A percentile compares a stretch with the other conserved stretches of the same genome.
These are phyloP conservation scores for Rhadina sibilatrix DNA, from an alignment of 2,113 vertebrate genomes.

Conservation along the genomic window DNA sequence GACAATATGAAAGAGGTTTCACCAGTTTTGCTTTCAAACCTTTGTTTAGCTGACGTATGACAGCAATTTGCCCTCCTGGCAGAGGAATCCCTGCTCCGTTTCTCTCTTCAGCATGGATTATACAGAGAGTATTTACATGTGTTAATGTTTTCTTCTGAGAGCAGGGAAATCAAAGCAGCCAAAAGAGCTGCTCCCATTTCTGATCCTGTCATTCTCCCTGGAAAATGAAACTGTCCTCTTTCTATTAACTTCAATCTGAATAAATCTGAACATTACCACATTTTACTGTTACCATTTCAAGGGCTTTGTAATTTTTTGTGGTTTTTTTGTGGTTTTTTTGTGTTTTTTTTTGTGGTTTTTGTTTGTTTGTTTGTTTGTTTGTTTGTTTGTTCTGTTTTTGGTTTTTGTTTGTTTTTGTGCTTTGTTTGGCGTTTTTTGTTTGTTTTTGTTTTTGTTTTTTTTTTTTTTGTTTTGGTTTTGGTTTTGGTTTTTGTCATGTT, in stretches of 20 bases:
- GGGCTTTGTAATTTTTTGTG: neutral
- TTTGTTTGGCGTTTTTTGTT: too few relatives aligned
- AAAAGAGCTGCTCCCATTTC: neutral
- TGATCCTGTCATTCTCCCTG: neutral
- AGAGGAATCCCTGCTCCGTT: neutral
- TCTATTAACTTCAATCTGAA: neutral
- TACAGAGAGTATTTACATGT: neutral
- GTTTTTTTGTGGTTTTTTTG: neutral
- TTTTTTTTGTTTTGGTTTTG: neutral
- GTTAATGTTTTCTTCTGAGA: neutral
- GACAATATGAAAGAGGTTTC: neutral
- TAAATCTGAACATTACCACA: neutral
- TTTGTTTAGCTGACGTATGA: neutral
- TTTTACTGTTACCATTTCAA: neutral
- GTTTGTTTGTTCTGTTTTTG: neutral
- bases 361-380: neutral
- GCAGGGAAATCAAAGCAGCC: neutral
- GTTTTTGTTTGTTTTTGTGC: neutral
- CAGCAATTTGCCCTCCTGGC: neutral
- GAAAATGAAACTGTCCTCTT: neutral
- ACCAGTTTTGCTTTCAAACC: neutral
- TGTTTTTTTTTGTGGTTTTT: neutral
- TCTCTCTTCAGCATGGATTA: neutral
- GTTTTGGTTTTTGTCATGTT: neutral
- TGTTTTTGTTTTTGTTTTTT: neutral